A percentile compares a stretch with the other conserved stretches of the same genome.
These are phyloP conservation scores for Paramuricea clavata DNA, from an alignment of 92 coral and sea anemone species.

Conservation along the genomic window DNA sequence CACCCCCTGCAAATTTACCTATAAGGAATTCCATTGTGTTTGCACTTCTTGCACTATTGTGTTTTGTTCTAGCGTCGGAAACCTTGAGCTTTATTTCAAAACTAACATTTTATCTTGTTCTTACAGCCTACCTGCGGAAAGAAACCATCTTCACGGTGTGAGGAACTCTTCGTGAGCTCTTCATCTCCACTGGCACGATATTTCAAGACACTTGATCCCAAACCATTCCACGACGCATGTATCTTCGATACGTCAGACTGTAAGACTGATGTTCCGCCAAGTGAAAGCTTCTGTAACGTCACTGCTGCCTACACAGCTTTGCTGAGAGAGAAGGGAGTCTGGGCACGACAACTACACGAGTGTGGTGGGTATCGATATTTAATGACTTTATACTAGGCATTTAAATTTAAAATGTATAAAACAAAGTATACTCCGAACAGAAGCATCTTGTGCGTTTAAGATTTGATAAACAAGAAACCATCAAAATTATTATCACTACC, in stretches of 20 bases:
- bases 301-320: slow-evolving; percentile 94
- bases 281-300: slow-evolving; percentile 87
- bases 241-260: slow-evolving; percentile 84
- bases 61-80: too few relatives aligned
- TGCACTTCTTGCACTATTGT: too few relatives aligned
- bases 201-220: slow-evolving; percentile 78
- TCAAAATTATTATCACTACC: too few relatives aligned
- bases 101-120: not conserved
- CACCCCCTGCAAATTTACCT: too few relatives aligned
- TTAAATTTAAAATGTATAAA: too few relatives aligned
- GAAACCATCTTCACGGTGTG: slow-evolving; percentile 55
- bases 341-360: slow-evolving; percentile 87
- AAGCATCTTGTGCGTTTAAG: too few relatives aligned
- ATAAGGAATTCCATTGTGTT: too few relatives aligned
- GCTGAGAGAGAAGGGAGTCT: slow-evolving; percentile 86
- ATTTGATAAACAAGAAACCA: too few relatives aligned
- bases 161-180: slow-evolving; percentile 75
- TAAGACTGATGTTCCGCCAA: slow-evolving; percentile 73
- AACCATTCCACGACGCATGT: slow-evolving; percentile 90
- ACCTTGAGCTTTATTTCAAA: too few relatives aligned
- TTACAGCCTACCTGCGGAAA: slow-evolving; percentile 25
- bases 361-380: slow-evolving; percentile 76
- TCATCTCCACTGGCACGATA: slow-evolving; percentile 83
- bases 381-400: not conserved
- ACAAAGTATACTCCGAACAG: too few relatives aligned